phyloP scores from a whole-genome alignment of 2,888 invertebrate genomes.

The Nebria salina region DNA sequence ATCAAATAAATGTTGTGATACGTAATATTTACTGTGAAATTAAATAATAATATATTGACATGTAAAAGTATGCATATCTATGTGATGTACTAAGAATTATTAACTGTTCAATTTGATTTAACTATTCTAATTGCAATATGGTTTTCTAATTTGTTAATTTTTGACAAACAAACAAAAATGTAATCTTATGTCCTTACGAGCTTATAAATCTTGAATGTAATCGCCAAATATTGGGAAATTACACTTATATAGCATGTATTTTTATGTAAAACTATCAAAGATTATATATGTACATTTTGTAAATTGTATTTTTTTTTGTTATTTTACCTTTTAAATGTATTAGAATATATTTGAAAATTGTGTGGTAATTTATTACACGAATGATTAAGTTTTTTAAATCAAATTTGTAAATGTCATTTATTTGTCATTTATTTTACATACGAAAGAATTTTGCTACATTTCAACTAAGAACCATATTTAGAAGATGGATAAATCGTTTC shows the following conservation, averaged over 20 bases:
- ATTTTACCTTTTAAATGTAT: background rate
- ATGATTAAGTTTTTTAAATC: too few species aligned
- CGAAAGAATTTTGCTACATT: background rate
- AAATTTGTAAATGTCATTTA: background rate
- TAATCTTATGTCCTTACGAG: slow-evolving; percentile 1
- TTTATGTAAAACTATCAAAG: slow-evolving; percentile 20
- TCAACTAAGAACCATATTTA: slow-evolving; percentile 21
- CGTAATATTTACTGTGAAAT: slow-evolving; percentile 14
- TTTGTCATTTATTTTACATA: background rate
- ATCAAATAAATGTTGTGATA: slow-evolving; percentile 10
- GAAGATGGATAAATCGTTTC: slow-evolving; percentile 74
- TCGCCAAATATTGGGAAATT: background rate
- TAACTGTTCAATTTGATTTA: too few species aligned
- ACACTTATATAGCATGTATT: slow-evolving; percentile 16
- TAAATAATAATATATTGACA: background rate
- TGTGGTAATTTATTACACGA: too few species aligned
- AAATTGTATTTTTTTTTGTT: background rate
- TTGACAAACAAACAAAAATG: background rate
- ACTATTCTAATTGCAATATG: too few species aligned
- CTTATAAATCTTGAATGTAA: background rate
- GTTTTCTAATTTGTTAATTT: too few species aligned
- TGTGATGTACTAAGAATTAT: too few species aligned
- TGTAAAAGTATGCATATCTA: background rate
- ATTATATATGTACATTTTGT: slow-evolving; percentile 19
- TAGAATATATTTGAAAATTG: background rate